Conservation (phyloP, 2,888 invertebrate genomes). For the Melieria omissa region DNA sequence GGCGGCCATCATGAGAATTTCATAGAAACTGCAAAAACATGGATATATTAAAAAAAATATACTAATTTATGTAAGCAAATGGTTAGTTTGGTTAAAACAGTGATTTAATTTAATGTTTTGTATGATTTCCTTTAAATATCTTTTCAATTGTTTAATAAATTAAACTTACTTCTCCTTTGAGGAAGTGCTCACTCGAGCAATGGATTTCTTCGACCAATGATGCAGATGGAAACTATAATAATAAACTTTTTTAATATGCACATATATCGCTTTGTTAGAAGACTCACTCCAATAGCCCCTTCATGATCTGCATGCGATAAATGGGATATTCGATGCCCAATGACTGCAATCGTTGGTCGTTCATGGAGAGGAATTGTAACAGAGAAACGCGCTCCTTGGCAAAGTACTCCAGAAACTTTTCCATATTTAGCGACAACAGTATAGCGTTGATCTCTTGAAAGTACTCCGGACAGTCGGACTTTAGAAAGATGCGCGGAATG, state of each 20-base stretch:
- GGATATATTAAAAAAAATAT: too few relatives aligned
- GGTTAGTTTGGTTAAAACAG: too few relatives aligned
- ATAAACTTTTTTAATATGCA: background rate
- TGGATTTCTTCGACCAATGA: slow-evolving; percentile 62
- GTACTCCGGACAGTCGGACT: slow-evolving; percentile 63
- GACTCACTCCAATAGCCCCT: slow-evolving; percentile 62
- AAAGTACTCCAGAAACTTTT: slow-evolving; percentile 54
- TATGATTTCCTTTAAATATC: too few relatives aligned
- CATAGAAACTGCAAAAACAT: slow-evolving; percentile 57
- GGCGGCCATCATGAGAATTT: slow-evolving; percentile 62
- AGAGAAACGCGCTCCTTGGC: slow-evolving; percentile 56
- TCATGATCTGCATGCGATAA: slow-evolving; percentile 58
- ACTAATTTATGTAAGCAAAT: too few relatives aligned
- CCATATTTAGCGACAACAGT: slow-evolving; percentile 54
- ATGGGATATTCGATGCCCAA: slow-evolving; percentile 60
- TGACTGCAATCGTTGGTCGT: slow-evolving; percentile 53
- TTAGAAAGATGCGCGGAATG: slow-evolving; percentile 63
- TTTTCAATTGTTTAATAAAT: too few relatives aligned
- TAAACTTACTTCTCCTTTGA: slow-evolving; percentile 52
- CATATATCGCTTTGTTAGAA: background rate
- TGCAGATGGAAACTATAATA: slow-evolving; percentile 60
- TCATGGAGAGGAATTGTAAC: slow-evolving; percentile 60
- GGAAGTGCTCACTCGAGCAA: slow-evolving; percentile 54
- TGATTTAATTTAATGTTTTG: too few relatives aligned
- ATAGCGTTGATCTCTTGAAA: slow-evolving; percentile 63